Conservation (phyloP, 2,797 vertebrate genomes). For the Sylvilagus floridanus region DNA sequence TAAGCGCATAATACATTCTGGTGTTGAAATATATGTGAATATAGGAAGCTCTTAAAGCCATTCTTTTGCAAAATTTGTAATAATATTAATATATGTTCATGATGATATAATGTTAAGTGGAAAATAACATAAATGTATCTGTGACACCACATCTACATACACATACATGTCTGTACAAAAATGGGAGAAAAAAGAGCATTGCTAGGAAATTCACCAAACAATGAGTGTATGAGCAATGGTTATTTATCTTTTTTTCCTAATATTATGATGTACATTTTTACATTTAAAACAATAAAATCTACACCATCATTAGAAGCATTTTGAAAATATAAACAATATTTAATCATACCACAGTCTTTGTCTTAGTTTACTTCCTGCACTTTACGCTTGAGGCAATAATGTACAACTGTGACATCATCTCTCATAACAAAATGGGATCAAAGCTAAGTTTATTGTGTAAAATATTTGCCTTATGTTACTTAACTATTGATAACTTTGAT, state of each 20-base stretch:
- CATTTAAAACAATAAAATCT: not conserved
- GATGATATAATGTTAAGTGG: not conserved
- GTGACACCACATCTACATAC: not conserved
- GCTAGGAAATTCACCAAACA: not conserved
- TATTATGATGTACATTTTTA: not conserved
- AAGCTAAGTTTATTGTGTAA: not conserved
- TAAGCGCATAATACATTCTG: not conserved
- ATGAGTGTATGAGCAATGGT: not conserved
- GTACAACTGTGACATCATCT: not conserved
- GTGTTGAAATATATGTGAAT: not conserved
- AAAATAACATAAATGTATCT: not conserved
- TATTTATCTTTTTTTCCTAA: not conserved
- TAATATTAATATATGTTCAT: not conserved
- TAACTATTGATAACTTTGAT: not conserved
- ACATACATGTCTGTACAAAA: not conserved
- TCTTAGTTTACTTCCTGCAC: not conserved
- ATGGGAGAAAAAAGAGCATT: not conserved
- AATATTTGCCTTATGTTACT: not conserved
- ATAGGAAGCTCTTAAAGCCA: not conserved
- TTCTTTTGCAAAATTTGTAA: conserved; percentile 15
- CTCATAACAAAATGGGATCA: not conserved
- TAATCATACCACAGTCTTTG: not conserved
- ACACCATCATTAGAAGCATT: not conserved
- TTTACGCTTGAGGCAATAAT: not conserved
- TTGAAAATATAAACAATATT: not conserved